Conservation (phyloP, 2,113 vertebrate genomes). For the human (Homo sapiens) region GRCh38 chr4:163232501-163233000, state of each 20-base stretch:
- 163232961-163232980: neutral
- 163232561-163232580: neutral
- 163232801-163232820: neutral
- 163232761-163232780: neutral
- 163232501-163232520: conserved; percentile 25
- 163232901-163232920: too few relatives aligned
- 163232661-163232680: neutral
- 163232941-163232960: neutral
- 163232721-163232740: neutral
- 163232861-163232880: neutral
- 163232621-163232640: neutral
- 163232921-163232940: neutral
- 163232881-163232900: too few relatives aligned
- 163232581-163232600: neutral
- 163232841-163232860: neutral
- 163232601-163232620: neutral
- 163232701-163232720: too few relatives aligned
- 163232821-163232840: neutral
- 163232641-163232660: neutral
- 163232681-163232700: neutral
- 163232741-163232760: neutral
- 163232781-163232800: neutral
- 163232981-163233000: neutral
- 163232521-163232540: neutral
- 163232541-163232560: neutral